phyloP scores from a whole-genome alignment of 2,113 vertebrate species.

The Eolophus roseicapilla region DNA sequence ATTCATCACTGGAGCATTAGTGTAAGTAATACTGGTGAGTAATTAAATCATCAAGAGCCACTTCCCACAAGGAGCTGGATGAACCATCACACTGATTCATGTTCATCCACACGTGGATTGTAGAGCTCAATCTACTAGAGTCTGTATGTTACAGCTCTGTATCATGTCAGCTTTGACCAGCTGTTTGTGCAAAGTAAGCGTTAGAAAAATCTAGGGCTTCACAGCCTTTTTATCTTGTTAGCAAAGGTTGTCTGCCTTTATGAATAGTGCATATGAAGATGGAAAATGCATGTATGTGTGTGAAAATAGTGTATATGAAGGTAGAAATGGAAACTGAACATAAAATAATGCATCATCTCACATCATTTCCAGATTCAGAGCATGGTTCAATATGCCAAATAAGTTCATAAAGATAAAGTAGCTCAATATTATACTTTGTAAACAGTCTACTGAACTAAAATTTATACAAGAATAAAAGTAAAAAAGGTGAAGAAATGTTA shows the following conservation, averaged over 20 bases:
- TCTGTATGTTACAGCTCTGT: not conserved
- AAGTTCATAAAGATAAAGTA: not conserved
- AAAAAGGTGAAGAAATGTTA: not conserved
- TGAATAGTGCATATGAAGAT: not conserved
- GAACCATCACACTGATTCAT: not conserved
- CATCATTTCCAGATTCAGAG: not conserved
- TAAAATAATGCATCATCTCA: not conserved
- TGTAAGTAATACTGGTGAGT: not conserved
- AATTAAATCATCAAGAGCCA: not conserved
- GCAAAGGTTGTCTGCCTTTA: not conserved
- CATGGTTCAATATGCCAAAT: not conserved
- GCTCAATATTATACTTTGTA: not conserved
- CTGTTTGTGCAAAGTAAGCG: not conserved
- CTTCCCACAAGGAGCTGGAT: not conserved
- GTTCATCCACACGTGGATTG: not conserved
- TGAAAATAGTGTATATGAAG: not conserved
- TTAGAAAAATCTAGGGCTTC: not conserved
- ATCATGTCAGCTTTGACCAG: not conserved
- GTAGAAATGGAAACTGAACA: not conserved
- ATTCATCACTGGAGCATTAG: not conserved
- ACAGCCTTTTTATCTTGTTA: not conserved
- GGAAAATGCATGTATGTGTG: not conserved
- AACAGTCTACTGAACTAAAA: not conserved
- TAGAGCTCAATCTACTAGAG: not conserved
- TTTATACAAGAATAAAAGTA: not conserved